A percentile compares a stretch with the other conserved stretches of the same genome.
Conservation (phyloP, 53 echinoderm and acorn worm genomes). For the Echinometra lucunter region DNA sequence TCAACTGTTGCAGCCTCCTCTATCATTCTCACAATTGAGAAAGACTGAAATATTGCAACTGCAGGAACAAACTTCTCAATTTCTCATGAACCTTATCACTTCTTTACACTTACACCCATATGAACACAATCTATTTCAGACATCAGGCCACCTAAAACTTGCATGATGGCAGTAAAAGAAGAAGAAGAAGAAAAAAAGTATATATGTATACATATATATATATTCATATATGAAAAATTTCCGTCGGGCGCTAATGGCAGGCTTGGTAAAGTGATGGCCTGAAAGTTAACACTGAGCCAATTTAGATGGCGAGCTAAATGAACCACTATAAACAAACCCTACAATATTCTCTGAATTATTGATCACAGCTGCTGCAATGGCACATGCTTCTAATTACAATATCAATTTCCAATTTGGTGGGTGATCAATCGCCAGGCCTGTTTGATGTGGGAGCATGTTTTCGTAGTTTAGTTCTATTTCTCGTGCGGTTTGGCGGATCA, state of each 20-base stretch:
- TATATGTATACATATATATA: background rate
- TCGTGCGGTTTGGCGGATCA: conserved; percentile 6
- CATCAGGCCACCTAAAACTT: background rate
- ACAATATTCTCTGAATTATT: conserved; percentile 45
- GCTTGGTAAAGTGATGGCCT: background rate
- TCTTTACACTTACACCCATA: background rate
- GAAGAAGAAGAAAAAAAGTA: too few species aligned
- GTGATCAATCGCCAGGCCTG: conserved; percentile 53
- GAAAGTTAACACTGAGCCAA: conserved; percentile 62
- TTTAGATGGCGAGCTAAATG: conserved; percentile 50
- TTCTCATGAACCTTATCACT: background rate
- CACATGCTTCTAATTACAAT: conserved; percentile 65
- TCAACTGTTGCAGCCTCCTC: background rate
- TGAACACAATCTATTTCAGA: background rate
- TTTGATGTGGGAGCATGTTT: conserved; percentile 29
- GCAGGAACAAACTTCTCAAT: conserved; percentile 3
- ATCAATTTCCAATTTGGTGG: conserved; percentile 61
- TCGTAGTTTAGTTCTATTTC: conserved; percentile 24
- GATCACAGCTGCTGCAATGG: conserved; percentile 38
- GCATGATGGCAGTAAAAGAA: background rate
- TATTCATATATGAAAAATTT: background rate
- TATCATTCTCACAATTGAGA: background rate
- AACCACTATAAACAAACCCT: conserved; percentile 50
- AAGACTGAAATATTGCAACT: background rate
- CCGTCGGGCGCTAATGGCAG: background rate